Percentiles rank a stretch among this genome's conserved stretches.
These are phyloP conservation scores for Drosophila sturtevanti DNA, from an alignment of 1,140 invertebrate genomes.

Conservation along the genomic window DNA sequence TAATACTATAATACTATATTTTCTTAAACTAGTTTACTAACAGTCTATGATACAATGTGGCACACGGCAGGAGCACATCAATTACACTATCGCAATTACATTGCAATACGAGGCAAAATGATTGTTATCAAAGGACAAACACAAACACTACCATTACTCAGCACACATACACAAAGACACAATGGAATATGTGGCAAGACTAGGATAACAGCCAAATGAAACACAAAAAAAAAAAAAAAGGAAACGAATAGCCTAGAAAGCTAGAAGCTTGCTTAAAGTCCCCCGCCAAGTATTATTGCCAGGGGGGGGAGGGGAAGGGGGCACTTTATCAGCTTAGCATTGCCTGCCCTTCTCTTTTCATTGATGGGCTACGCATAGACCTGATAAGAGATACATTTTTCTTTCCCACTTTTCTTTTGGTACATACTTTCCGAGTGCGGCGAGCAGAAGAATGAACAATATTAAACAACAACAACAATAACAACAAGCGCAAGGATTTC, in stretches of 20 bases:
- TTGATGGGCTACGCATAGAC: constrained; percentile 61
- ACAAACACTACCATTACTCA: constrained; percentile 43
- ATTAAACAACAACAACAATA: constrained; percentile 35
- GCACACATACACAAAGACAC: constrained; percentile 18
- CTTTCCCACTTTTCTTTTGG: constrained; percentile 17
- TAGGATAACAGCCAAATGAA: constrained; percentile 20
- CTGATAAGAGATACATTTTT: constrained; percentile 79
- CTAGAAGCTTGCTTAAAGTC: constrained; percentile 28
- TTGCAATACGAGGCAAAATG: constrained; percentile 35
- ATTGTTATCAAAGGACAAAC: constrained; percentile 33
- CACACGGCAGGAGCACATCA: constrained; percentile 34
- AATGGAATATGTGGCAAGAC: constrained; percentile 11
- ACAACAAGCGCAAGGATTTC: constrained; percentile 45
- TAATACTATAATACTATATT: neutral
- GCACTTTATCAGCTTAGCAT: constrained; percentile 51
- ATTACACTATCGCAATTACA: constrained; percentile 48
- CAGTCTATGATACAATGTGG: constrained; percentile 3
- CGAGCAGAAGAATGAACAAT: constrained; percentile 4
- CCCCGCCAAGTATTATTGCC: neutral
- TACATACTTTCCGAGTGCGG: constrained; percentile 59
- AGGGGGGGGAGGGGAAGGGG: constrained; percentile 27
- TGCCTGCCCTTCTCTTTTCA: constrained; percentile 6
- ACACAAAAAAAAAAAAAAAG: constrained; percentile 25
- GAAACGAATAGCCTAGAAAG: constrained; percentile 1
- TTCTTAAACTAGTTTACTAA: neutral